A percentile compares a stretch with the other conserved stretches of the same genome.
These are phyloP conservation scores for Catharus minimus DNA, from an alignment of 2,113 vertebrate genomes.

Conservation along the genomic window DNA sequence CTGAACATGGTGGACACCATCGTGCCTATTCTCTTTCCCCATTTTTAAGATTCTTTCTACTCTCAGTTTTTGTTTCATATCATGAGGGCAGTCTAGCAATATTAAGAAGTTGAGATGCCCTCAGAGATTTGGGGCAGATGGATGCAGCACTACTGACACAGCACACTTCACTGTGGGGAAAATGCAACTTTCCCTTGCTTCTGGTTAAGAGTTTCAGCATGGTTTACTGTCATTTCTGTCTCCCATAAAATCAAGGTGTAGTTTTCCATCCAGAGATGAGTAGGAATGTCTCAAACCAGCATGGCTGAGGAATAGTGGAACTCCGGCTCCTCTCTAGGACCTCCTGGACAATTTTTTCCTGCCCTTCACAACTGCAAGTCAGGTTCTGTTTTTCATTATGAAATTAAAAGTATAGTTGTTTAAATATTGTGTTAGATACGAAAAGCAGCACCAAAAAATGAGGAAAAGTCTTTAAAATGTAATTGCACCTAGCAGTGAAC, in stretches of 20 bases:
- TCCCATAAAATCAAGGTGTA: neutral
- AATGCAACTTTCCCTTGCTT: rapidly evolving
- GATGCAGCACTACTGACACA: neutral
- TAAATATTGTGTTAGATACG: neutral
- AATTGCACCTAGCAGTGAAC: neutral
- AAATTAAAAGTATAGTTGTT: neutral
- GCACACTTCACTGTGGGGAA: neutral
- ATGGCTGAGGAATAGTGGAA: neutral
- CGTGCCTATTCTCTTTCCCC: neutral
- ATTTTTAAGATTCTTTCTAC: neutral
- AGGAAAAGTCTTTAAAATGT: neutral
- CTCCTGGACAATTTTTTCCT: neutral
- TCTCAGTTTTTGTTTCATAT: neutral
- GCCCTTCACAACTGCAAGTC: neutral
- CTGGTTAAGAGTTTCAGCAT: neutral
- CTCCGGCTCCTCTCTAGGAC: neutral
- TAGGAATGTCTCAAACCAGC: neutral
- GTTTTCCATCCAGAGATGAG: neutral
- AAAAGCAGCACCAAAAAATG: neutral
- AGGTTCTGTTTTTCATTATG: neutral
- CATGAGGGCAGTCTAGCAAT: neutral
- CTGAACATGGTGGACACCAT: neutral
- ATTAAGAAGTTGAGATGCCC: neutral
- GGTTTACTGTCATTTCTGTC: neutral
- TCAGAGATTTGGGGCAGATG: neutral